Evolutionary conservation across 2,113 vertebrate genomes (phyloP), one percentile per base, ranked within the genome.

Genomic region (Actinemys pallida): DNA sequence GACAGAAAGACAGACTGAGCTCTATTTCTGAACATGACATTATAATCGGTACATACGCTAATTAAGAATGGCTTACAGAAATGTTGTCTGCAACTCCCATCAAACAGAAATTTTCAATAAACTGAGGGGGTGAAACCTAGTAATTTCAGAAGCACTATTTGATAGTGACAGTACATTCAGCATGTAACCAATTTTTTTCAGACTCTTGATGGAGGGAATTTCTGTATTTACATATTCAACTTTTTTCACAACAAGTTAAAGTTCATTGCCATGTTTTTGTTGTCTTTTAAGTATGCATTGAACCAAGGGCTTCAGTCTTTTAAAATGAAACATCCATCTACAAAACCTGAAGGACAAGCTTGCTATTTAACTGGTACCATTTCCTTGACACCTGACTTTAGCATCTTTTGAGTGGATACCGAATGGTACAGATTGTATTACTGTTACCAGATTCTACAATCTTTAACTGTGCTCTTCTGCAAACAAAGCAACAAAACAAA

Each of bases 1-100:
- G 97, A 98, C 98, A 97, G 24, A 79, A 97, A 98, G 98, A 98
- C 95, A 94, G 90, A 98, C 98, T 96, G 81, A 92, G 49, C 47
- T 97, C 92, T 96, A 62, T 97, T 97, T 97, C 94, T 97, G 96
- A 97, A 96, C 53, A 54, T 97, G 97, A 97, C 97, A 96, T 95
- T 97, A 91, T 98, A 97, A 98, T 98, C 45, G 45, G 94, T 92
- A 94, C 76, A 65, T 95, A 91, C 96, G 96, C 88, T 98, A 97
- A 96, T 97, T 98, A 97, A 96, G 97, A 98, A 86, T 90, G 96
- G 1, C 94, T 96, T 98, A 95, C 35, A 95, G 96, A 96, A 96
- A 92, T 89, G 86, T 84, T 98, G 90, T 97, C 96, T 96, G 47
- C 75, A 84, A 93, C 83, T 83, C 92, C 90, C 95, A 86, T 97